phyloP scores from a whole-genome alignment of 2,113 vertebrate genomes.

The Benthochromis sp. region DNA sequence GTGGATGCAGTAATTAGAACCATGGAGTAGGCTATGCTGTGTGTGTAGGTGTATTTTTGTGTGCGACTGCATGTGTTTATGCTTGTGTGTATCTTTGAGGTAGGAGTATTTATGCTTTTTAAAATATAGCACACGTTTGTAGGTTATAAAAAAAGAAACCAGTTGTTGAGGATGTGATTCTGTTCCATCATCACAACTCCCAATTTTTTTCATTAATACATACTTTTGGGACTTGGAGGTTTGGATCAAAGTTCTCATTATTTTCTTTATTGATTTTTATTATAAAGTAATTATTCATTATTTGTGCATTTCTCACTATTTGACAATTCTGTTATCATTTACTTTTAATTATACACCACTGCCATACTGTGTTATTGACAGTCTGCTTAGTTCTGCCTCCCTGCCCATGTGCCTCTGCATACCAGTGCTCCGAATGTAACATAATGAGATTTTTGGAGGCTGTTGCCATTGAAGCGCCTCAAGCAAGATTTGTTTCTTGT shows the following conservation, averaged over 20 bases:
- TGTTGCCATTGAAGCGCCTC: neutral
- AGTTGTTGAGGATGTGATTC: neutral
- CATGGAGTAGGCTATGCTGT: neutral
- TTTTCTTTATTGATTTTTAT: constrained; percentile 21
- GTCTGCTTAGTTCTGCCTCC: constrained; percentile 3
- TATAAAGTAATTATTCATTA: constrained; percentile 6
- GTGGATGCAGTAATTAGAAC: neutral
- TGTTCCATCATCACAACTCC: neutral
- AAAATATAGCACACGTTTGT: neutral
- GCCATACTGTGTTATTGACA: neutral
- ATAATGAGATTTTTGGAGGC: constrained; percentile 12
- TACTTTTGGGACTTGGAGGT: neutral
- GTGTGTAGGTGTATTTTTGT: neutral
- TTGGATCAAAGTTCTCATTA: constrained; percentile 7
- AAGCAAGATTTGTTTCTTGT: neutral
- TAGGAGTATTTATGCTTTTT: neutral
- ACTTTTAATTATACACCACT: neutral
- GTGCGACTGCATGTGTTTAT: neutral
- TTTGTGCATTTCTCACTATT: neutral
- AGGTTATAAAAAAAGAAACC: neutral
- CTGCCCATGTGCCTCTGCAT: neutral
- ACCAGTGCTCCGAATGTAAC: neutral
- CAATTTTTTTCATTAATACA: neutral
- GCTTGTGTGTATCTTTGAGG: neutral
- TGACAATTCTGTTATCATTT: constrained; percentile 1